Evolutionary conservation across 2,113 vertebrate species (phyloP), one percentile per base, ranked within the genome.

Genomic region (Bubo bubo): DNA sequence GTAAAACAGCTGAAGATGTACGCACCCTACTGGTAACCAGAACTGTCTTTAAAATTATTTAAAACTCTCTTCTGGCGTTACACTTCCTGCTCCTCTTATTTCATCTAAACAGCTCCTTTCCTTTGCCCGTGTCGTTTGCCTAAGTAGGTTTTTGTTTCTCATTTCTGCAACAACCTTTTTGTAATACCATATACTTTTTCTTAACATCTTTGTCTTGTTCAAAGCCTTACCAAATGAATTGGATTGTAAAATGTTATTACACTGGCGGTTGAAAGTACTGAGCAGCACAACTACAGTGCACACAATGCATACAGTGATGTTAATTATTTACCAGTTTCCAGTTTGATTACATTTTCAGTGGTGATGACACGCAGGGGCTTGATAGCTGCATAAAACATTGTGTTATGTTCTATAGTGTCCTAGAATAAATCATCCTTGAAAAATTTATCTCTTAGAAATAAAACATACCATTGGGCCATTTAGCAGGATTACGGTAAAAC

Each of bases 301-400:
- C 35, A 58, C 70, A 52, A 60, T 1, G 56, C 41, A 43, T 14
- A 37, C 41, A 49, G 53, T 14, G 27, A 93, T 9, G 86, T 83
- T 89, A 92, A 90, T 92, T 92, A 91, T 87, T 95, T 71, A 93
- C 67, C 56, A 66, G 66, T 30, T 91, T 76, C 77, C 39, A 52
- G 24, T 59, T 66, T 86, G 81, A 95, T 90, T 91, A 62, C 50
- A 59, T 70, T 96, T 88, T 59, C 62, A 71, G 74, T 41, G 74
- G 49, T 52, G 81, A 94, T 26, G 39, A 89, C 70, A 87, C 84
- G 81, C 66, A 24, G 37, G 64, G 84, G 45, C 68, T 95, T 91
- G 92, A 95, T 30, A 79, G 60, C 66, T 49, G 49, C 63, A 91
- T 70, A 91, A 96, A 95, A 81, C 87, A 68, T 47, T 3, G 59